Evolutionary conservation across 2,888 invertebrate genomes (phyloP).

Genomic region (Heliconius ismenius): DNA sequence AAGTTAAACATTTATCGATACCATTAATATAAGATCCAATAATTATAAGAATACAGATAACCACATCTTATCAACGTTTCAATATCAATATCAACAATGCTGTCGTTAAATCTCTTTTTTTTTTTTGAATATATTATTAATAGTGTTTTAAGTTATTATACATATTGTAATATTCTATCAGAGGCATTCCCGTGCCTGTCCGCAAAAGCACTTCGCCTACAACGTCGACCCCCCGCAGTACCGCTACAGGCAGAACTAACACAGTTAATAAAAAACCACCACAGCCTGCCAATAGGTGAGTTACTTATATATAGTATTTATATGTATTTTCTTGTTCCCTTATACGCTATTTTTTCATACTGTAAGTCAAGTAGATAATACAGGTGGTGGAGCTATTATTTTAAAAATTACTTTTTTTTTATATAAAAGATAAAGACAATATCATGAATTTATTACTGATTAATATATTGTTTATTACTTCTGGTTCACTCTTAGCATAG

Average conservation of each 20-base stretch:
- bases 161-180: slow-evolving; percentile 41
- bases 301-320: slow-evolving; percentile 7
- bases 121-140: neutral
- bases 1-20: neutral
- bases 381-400: neutral
- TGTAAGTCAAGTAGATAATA: neutral
- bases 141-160: no score
- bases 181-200: slow-evolving; percentile 81
- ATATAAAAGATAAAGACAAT: neutral
- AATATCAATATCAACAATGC: neutral
- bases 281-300: slow-evolving; percentile 71
- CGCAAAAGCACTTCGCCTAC: slow-evolving; percentile 74
- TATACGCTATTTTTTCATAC: neutral
- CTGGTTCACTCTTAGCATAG: neutral
- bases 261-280: slow-evolving; percentile 64
- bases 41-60: neutral
- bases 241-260: slow-evolving; percentile 49
- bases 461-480: neutral
- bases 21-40: slow-evolving; percentile 3
- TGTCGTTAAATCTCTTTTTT: neutral
- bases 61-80: neutral
- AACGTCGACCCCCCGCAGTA: slow-evolving; percentile 58
- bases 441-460: neutral
- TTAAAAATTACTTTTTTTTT: neutral
- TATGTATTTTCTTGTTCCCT: neutral